A percentile compares a stretch with the other conserved stretches of the same genome.
Evolutionary conservation across 2,888 invertebrate genomes (phyloP).

Genomic region (Rapana venosa): DNA sequence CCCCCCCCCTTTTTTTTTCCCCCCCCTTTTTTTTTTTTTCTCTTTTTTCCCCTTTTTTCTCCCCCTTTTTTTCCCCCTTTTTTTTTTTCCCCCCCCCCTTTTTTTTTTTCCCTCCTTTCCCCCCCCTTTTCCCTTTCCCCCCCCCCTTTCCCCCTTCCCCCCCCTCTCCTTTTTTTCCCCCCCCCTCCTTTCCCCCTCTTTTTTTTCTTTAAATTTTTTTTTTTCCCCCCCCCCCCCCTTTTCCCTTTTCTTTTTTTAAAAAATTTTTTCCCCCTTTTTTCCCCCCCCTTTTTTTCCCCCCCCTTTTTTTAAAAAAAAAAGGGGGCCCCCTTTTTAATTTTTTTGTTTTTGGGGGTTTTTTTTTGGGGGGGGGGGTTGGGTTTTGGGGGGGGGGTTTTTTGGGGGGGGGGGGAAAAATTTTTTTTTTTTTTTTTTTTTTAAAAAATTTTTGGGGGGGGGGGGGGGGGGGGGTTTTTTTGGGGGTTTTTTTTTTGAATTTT

Average conservation of each 20-base stretch:
- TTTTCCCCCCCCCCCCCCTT: background rate
- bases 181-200: background rate
- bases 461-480: too few relatives aligned
- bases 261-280: background rate
- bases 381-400: too few relatives aligned
- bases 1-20: background rate
- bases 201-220: too few relatives aligned
- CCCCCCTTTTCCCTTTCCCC: background rate
- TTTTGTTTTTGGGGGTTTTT: too few relatives aligned
- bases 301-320: too few relatives aligned
- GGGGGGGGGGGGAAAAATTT: background rate
- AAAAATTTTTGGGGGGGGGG: too few relatives aligned
- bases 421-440: background rate
- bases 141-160: background rate
- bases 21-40: background rate
- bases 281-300: background rate
- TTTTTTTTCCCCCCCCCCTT: background rate
- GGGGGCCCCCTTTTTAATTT: too few relatives aligned
- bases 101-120: background rate
- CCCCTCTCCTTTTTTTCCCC: background rate
- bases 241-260: too few relatives aligned
- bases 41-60: background rate
- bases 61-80: background rate
- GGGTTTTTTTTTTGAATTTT: too few relatives aligned
- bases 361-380: too few relatives aligned